Base-by-base conservation (phyloP, 1,140 invertebrate genomes). In the Leucophenga varia region DNA sequence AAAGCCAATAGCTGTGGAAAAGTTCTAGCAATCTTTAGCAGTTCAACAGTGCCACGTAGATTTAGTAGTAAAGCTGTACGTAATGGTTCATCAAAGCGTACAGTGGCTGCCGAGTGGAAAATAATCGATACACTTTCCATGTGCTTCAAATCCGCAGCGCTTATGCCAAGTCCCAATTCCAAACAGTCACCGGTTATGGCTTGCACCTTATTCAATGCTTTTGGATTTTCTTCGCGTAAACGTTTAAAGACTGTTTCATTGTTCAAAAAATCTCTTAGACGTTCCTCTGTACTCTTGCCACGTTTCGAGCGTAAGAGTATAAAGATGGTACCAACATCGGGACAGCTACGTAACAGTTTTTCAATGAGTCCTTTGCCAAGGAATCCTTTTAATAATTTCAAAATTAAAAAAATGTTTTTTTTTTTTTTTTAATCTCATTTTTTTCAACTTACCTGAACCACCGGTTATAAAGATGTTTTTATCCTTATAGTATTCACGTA, bases 71-170 rank as follows among this genome's bases (percentile, higher is more conserved):
- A 74, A 0, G 86, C 82, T 17, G 78, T 61, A 70, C 82, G 85
- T 3, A 96, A 68, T 8, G 82, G 78, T 65, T 95, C 92, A 61
- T 91, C 85, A 20, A 51, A 46, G 2, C 45, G 16, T 3, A 97
- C 86, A 40, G 89, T 95, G 0, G 94, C 93, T 1, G 93, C 94
- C 0, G 86, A 86, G 70, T 97, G 92, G 73, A 94, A 95, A 7
- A 97, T 84, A 13, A 97, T 78, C 5, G 88, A 84, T 0, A 95
- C 86, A 55, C 83, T 79, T 12, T 88, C 80, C 0, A 75, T 57
- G 10, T 10, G 38, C 10, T 32, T 19, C 1, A 31, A 10, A 19
- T 41, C 43, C 36, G 32, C 21, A 51, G 31, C n/a, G 47, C 17
- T 16, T 30, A 73, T 60, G 63, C 85, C 87, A 35, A 87, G 61